Conservation (phyloP, 2,797 vertebrate genomes). For the Xenopus petersii region DNA sequence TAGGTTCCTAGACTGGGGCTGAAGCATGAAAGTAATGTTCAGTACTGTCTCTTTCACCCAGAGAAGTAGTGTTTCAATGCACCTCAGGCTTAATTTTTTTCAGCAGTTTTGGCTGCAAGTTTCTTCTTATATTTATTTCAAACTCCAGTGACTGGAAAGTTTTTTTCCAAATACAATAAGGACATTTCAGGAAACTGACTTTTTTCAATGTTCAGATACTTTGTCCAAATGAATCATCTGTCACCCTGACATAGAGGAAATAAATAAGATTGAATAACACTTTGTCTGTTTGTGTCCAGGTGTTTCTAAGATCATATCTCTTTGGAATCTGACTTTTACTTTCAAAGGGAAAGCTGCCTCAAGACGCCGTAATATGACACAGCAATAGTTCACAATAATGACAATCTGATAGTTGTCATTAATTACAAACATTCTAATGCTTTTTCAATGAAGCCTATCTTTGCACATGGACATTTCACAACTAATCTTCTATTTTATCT, state of each 20-base stretch:
- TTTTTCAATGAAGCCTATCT: conserved; percentile 21
- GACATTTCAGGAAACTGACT: not conserved
- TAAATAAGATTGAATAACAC: conserved; percentile 36
- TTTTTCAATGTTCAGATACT: conserved; percentile 18
- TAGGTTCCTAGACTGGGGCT: too few relatives aligned
- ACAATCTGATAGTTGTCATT: conserved; percentile 8
- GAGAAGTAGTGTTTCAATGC: too few relatives aligned
- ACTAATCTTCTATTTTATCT: not conserved
- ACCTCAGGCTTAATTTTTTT: too few relatives aligned
- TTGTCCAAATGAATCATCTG: not conserved
- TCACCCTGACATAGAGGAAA: conserved; percentile 25
- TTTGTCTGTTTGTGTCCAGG: conserved; percentile 27
- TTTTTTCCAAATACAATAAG: too few relatives aligned
- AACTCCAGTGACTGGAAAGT: too few relatives aligned
- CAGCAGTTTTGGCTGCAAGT: too few relatives aligned
- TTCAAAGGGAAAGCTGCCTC: conserved; percentile 43
- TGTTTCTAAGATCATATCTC: conserved; percentile 37
- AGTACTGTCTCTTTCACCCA: too few relatives aligned
- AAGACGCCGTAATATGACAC: conserved; percentile 26
- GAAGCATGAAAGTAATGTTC: too few relatives aligned
- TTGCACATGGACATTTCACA: conserved; percentile 16
- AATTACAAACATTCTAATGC: conserved; percentile 13
- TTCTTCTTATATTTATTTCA: too few relatives aligned
- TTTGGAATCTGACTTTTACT: conserved; percentile 31
- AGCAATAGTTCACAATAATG: conserved; percentile 16